Percentiles rank a stretch among this genome's conserved stretches.
Conservation (phyloP, 2,888 invertebrate species). For the Meiosimyza platycephala region DNA sequence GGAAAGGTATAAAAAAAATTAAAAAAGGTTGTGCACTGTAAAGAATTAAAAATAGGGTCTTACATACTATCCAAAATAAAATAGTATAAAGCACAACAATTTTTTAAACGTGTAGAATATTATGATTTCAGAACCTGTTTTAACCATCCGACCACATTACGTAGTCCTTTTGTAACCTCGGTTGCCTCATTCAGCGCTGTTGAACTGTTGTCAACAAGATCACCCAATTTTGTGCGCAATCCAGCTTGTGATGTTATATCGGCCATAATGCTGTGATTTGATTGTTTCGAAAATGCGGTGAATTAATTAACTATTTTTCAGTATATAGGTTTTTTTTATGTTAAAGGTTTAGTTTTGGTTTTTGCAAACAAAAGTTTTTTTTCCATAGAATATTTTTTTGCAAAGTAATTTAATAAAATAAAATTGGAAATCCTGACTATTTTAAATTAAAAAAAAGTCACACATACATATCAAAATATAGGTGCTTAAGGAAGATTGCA, state of each 20-base stretch:
- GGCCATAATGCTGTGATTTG: constrained; percentile 51
- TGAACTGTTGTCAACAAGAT: constrained; percentile 77
- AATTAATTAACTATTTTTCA: constrained; percentile 20
- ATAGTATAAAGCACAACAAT: constrained; percentile 23
- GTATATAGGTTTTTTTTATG: neutral
- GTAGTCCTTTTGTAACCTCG: constrained; percentile 74
- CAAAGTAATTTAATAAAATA: constrained; percentile 9
- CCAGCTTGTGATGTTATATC: constrained; percentile 68
- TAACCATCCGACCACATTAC: constrained; percentile 84
- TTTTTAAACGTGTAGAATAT: constrained; percentile 26
- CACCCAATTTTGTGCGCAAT: constrained; percentile 78
- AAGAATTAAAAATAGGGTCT: constrained; percentile 20
- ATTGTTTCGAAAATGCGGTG: constrained; percentile 28
- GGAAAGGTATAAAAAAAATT: constrained; percentile 19
- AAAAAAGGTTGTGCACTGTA: constrained; percentile 10
- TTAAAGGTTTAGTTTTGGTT: constrained; percentile 13
- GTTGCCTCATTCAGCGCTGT: constrained; percentile 72
- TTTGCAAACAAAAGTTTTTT: constrained; percentile 15
- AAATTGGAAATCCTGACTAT: too few relatives aligned
- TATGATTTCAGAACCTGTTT: constrained; percentile 73
- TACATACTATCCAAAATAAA: neutral
- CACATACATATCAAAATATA: too few relatives aligned
- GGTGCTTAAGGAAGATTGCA: too few relatives aligned
- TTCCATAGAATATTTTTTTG: neutral
- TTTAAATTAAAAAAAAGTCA: too few relatives aligned